Evolutionary conservation across 2,113 vertebrate species (phyloP).

Genomic region (Nycticorax nycticorax): DNA sequence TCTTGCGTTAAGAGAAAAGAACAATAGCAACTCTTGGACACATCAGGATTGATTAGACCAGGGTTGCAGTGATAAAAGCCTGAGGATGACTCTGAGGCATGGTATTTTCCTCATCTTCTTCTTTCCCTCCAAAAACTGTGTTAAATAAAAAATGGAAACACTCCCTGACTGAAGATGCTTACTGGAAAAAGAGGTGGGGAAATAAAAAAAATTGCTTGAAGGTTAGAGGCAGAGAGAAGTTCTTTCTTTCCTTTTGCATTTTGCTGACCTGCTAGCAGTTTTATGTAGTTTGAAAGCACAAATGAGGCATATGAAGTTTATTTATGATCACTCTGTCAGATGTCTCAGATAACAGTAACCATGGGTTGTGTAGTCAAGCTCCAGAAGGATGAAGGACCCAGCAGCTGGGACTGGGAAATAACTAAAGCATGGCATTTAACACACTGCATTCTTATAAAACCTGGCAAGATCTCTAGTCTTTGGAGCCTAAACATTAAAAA

Average conservation of each 20-base stretch:
- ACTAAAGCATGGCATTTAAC: not conserved
- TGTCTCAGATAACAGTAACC: not conserved
- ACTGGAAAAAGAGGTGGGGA: not conserved
- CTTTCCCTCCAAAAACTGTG: not conserved
- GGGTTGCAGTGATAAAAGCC: not conserved
- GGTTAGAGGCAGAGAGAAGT: not conserved
- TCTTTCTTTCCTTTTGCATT: not conserved
- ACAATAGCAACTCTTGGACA: not conserved
- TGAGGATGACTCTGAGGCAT: not conserved
- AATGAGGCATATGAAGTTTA: not conserved
- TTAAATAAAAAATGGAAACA: not conserved
- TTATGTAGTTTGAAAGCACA: not conserved
- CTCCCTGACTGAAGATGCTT: not conserved
- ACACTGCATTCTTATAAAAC: not conserved
- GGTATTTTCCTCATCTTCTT: not conserved
- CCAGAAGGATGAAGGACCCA: not conserved
- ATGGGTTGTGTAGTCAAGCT: not conserved
- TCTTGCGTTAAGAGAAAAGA: slow-evolving; percentile 39
- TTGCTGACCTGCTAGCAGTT: not conserved
- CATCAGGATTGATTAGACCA: not conserved
- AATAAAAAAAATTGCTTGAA: not conserved
- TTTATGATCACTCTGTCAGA: not conserved
- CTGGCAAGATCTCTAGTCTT: not conserved
- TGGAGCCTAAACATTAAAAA: not conserved
- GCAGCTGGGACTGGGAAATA: not conserved